Evolutionary conservation across 1,140 invertebrate species (phyloP), one percentile per base, ranked within the genome.

Genomic region (Drosophila ogumai): DNA sequence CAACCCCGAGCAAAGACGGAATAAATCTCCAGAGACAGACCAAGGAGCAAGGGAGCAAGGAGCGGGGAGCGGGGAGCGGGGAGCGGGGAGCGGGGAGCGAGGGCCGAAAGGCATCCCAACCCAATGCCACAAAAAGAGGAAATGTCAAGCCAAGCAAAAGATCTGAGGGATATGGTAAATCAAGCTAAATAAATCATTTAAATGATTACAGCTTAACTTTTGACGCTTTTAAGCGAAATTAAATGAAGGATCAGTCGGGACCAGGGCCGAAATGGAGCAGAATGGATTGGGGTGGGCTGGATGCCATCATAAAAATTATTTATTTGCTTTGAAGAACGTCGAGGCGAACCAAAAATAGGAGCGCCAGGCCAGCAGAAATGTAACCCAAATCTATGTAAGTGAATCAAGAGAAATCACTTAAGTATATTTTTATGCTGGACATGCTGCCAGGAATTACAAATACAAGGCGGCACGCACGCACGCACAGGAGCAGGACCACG

Each of bases 401-500:
- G 84, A 88, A 88, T 88, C 84, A 88, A 90, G 85, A 88, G 85
- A 88, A 88, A 88, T 88, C 85, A 88, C 85, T 88, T 88, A 88
- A 88, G 85, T 88, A 88, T 88, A 88, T 88, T 88, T 90, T 88
- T 88, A 88, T 88, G 85, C 85, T 88, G 85, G 85, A 88, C 85
- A 88, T 88, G 85, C 85, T 90, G 85, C 81, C 81, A 88, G 77
- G 85, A 90, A 88, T 88, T 90, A 88, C 85, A 88, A 88, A 88
- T 88, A 88, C 85, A 78, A 71, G 77, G 57, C 76, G 72, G 68
- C 85, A 88, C 76, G 77, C 85, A 78, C 84, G 76, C 84, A 77
- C 82, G 68, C 81, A 85, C 66, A 63, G 56, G 55, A 75, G 6
- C 43, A 66, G 12, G 34, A 47, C 60, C 60, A 49, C 28, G 25